phyloP scores from a whole-genome alignment of 1,140 invertebrate genomes.

The Coenobita brevimanus region DNA sequence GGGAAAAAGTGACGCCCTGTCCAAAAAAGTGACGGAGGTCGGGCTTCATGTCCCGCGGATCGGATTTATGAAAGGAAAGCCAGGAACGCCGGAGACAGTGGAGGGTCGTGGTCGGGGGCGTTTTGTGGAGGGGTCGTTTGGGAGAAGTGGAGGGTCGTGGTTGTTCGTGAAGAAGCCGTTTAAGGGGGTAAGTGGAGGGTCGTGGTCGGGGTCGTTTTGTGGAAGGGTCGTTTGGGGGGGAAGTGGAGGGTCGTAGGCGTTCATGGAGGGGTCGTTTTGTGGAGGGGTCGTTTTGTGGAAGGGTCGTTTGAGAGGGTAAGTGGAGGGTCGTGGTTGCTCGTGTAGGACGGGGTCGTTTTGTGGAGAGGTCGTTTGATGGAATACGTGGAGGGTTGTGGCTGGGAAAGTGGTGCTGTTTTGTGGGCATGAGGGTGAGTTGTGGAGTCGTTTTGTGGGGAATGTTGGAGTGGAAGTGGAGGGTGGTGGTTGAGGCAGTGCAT shows the following conservation, averaged over 20 bases:
- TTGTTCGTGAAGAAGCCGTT: not conserved
- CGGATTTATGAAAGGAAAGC: conserved; percentile 59
- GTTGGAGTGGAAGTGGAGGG: no score
- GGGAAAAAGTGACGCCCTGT: conserved; percentile 47
- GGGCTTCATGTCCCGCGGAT: conserved; percentile 49
- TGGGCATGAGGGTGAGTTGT: not conserved
- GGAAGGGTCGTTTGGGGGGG: not conserved
- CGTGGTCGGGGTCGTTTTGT: not conserved
- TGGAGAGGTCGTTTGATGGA: not conserved
- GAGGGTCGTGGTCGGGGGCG: no score
- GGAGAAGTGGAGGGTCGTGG: not conserved
- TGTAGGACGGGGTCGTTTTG: no score
- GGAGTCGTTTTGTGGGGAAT: not conserved
- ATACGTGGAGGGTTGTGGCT: not conserved
- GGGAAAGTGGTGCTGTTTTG: not conserved
- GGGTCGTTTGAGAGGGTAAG: not conserved
- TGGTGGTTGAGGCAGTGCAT: no score
- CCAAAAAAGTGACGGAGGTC: conserved; percentile 60
- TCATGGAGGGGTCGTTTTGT: not conserved
- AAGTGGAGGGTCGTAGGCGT: not conserved
- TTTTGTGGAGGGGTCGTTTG: not conserved
- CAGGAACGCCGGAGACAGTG: conserved; percentile 18
- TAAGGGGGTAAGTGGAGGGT: not conserved
- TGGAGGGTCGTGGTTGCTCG: no score
- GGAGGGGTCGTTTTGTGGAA: not conserved